Percentiles rank a stretch among this genome's conserved stretches.
Evolutionary conservation across 2,888 invertebrate species (phyloP).

Genomic region (Lasioglossum oenotherae): DNA sequence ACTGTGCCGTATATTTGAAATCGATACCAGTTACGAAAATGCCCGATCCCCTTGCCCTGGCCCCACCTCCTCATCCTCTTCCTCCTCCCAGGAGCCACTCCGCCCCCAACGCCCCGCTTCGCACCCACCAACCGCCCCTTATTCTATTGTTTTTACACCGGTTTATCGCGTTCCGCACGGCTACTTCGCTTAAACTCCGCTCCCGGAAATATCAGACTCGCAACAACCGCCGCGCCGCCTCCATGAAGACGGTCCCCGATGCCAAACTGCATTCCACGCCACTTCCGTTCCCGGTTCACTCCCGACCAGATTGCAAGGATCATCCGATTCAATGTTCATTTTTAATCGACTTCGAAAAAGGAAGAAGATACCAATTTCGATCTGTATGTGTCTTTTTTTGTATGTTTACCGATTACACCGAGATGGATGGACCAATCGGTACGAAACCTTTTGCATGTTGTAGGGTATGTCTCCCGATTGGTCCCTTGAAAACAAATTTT

Average conservation of each 20-base stretch:
- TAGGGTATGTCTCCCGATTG: too few relatives aligned
- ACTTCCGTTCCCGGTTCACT: not conserved
- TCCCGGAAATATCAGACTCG: not conserved
- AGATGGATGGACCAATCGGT: too few relatives aligned
- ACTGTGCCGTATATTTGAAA: constrained; percentile 77
- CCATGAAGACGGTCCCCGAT: not conserved
- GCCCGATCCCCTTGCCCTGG: constrained; percentile 20
- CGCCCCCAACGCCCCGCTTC: not conserved
- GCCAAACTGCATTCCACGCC: not conserved
- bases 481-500: too few relatives aligned
- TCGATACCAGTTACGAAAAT: constrained; percentile 80
- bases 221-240: not conserved
- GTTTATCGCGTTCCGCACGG: constrained; percentile 12
- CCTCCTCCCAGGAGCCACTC: not conserved
- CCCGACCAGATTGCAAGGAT: not conserved
- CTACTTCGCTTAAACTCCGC: not conserved
- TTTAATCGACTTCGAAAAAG: not conserved
- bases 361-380: too few relatives aligned
- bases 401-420: too few relatives aligned
- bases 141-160: constrained; percentile 69
- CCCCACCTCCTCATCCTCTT: not conserved
- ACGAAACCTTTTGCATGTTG: too few relatives aligned
- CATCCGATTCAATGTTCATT: not conserved
- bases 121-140: not conserved
- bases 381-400: too few relatives aligned